phyloP scores from a whole-genome alignment of 2,113 vertebrate species.

The Zapus hudsonius region DNA sequence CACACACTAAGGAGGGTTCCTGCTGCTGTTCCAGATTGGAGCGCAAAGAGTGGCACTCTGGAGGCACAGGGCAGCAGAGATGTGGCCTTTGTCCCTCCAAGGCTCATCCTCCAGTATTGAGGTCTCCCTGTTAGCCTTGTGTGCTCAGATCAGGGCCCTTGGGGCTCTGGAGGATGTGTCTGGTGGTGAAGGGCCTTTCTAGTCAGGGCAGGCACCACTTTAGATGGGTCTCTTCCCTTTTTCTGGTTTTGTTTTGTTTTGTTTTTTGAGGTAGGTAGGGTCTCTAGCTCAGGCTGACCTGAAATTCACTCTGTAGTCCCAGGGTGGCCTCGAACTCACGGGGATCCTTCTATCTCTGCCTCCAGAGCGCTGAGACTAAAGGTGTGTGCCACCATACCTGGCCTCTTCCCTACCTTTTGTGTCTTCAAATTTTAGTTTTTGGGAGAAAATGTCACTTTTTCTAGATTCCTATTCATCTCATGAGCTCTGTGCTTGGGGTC shows the following conservation, averaged over 20 bases:
- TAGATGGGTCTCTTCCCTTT: too few species aligned
- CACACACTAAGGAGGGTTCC: not conserved
- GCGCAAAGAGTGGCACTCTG: not conserved
- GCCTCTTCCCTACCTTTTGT: too few species aligned
- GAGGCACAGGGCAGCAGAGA: not conserved
- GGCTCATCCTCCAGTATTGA: too few species aligned
- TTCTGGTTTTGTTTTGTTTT: too few species aligned
- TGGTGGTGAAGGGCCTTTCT: not conserved
- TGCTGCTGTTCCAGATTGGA: not conserved
- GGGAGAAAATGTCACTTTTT: not conserved
- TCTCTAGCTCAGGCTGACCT: too few species aligned
- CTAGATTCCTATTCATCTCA: not conserved
- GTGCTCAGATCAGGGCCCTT: too few species aligned
- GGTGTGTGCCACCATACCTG: too few species aligned
- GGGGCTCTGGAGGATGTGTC: not conserved
- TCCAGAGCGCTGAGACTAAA: too few species aligned
- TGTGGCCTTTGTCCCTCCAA: rapidly evolving
- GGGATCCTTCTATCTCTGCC: too few species aligned
- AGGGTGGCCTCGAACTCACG: too few species aligned
- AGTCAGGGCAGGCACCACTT: rapidly evolving
- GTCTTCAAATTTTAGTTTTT: not conserved
- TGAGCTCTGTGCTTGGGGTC: not conserved
- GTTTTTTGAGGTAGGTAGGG: too few species aligned
- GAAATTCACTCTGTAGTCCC: too few species aligned
- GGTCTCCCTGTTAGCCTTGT: not conserved